Base-by-base conservation (phyloP, 1,140 invertebrate species). In the Cyphomyrmex costatus region DNA sequence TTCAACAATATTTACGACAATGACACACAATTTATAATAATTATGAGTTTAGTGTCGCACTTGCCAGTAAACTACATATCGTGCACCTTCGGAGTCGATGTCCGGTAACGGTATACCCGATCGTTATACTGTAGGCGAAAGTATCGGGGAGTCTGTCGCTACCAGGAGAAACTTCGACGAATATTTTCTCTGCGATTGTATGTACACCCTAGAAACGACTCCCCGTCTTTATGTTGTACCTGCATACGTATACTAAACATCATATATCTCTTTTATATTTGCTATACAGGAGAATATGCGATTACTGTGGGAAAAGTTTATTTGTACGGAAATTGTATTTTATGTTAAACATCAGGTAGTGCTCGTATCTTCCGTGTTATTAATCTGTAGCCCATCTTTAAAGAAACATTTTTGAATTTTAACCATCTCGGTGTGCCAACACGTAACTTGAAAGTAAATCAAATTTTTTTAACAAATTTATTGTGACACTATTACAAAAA, bases 121-220 rank as follows among this genome's bases (percentile, higher is more conserved):
- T 90, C 86, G 74, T 90, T 70, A 51, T 53, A 58, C 24, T 56
- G 42, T 63, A 49, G 77, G 89, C 89, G 89, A 90, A 90, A 90
- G 89, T 90, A 90, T 84, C 77, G 49, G 61, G 33, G 88, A 79
- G 89, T 78, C 89, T 84, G 89, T 83, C 83, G 78, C 82, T 90
- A 65, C 86, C 89, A 90, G 86, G 89, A 88, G 89, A 90, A 90
- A 90, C 89, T 77, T 46, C 24, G 27, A 85, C 49, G 83, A 88
- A 87, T 88, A 88, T 90, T 90, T 88, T 90, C 89, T 88, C 83
- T 27, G 63, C 46, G 42, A 83, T 65, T 27, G 49, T 77, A 58
- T 70, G 36, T 79, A 42, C 89, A 82, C 71, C 74, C 79, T 90
- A 85, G 74, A 87, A 89, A 87, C 78, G 63, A 24, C 56, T 71